Conservation (phyloP, 2,113 vertebrate genomes). For the Tupaia tana region DNA sequence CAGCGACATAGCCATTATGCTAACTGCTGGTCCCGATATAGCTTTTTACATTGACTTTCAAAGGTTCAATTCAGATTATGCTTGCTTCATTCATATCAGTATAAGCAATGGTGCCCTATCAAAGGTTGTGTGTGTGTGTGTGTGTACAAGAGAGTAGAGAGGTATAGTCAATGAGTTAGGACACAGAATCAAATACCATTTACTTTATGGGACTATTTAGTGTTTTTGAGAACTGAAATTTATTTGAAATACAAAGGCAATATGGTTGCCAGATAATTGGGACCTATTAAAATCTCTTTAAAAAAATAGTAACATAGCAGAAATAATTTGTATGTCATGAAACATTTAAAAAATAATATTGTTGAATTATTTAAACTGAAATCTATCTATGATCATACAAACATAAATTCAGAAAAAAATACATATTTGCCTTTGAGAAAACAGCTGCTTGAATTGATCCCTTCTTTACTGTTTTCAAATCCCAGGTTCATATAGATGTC, state of each 20-base stretch:
- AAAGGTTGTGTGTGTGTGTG: background rate
- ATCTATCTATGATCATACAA: background rate
- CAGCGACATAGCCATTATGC: too few species aligned
- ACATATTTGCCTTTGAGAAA: background rate
- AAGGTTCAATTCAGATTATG: slow-evolving; percentile 6
- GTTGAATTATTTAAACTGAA: background rate
- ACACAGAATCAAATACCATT: background rate
- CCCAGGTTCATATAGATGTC: background rate
- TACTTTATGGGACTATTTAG: background rate
- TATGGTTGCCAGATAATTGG: background rate
- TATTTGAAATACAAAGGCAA: slow-evolving; percentile 15
- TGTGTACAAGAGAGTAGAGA: background rate
- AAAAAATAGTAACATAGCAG: background rate
- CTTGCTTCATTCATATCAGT: background rate
- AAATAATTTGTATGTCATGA: background rate
- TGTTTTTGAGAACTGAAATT: background rate
- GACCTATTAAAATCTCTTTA: background rate
- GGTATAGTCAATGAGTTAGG: background rate
- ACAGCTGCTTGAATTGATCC: background rate
- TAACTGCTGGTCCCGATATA: too few species aligned
- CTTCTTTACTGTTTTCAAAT: background rate
- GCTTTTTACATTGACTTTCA: background rate
- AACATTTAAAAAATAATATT: background rate
- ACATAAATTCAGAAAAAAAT: background rate
- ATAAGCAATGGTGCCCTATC: background rate